Conservation (phyloP, 2,888 invertebrate genomes). For the Autographa pulchrina region DNA sequence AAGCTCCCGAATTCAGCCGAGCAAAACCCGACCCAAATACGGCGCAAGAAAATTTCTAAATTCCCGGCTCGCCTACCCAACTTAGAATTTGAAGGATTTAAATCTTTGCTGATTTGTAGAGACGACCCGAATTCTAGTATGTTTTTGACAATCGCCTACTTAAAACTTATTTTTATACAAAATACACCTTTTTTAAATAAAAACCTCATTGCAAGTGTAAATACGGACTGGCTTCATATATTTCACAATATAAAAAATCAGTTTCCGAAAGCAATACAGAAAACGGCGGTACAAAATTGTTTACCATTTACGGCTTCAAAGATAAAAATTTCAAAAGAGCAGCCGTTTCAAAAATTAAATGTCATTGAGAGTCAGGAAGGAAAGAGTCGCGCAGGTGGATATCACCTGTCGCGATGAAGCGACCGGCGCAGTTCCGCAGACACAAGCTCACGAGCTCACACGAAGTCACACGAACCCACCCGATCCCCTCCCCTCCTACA, state of each 20-base stretch:
- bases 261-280: slow-evolving; percentile 39
- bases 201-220: too few species aligned
- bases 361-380: slow-evolving; percentile 74
- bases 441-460: slow-evolving; percentile 23
- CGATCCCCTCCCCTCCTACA: slow-evolving; percentile 65
- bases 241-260: slow-evolving; percentile 42
- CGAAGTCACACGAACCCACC: slow-evolving; percentile 32
- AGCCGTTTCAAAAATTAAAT: slow-evolving; percentile 65
- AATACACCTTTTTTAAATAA: too few species aligned
- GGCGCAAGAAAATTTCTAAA: slow-evolving; percentile 73
- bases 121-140: slow-evolving; percentile 71
- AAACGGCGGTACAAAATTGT: slow-evolving; percentile 45
- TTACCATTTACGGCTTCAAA: slow-evolving; percentile 56
- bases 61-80: slow-evolving; percentile 71
- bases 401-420: slow-evolving; percentile 70
- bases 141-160: slow-evolving; percentile 53
- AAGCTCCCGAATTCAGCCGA: slow-evolving; percentile 75
- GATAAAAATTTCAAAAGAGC: slow-evolving; percentile 60
- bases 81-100: slow-evolving; percentile 80
- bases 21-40: slow-evolving; percentile 78
- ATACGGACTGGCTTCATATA: not conserved
- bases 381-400: slow-evolving; percentile 76
- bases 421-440: slow-evolving; percentile 52
- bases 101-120: slow-evolving; percentile 74
- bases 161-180: slow-evolving; percentile 12